Evolutionary conservation across 2,797 vertebrate genomes (phyloP).

Genomic region (Thaleichthys pacificus): DNA sequence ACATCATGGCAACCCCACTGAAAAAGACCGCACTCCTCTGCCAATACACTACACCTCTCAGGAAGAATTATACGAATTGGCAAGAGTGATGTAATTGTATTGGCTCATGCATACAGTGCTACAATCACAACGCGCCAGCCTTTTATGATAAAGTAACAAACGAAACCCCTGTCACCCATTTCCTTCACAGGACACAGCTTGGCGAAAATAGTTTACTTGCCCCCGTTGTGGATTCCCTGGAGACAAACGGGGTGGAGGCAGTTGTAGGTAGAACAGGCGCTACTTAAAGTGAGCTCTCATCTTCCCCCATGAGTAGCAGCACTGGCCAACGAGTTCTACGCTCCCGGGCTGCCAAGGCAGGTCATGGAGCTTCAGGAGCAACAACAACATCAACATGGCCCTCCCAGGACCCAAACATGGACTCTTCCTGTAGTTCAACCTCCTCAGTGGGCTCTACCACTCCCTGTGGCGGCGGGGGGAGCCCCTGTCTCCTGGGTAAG

Average conservation of each 20-base stretch:
- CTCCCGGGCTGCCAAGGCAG: slow-evolving; percentile 6
- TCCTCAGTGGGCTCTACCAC: slow-evolving; percentile 31
- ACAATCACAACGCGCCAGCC: neutral
- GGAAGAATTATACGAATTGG: too few relatives aligned
- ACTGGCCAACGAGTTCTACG: slow-evolving; percentile 58
- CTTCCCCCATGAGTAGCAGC: slow-evolving; percentile 71
- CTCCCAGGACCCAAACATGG: slow-evolving; percentile 12
- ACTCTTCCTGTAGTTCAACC: slow-evolving; percentile 11
- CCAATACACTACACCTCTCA: too few relatives aligned
- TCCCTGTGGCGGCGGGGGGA: slow-evolving; percentile 30
- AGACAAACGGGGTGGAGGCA: slow-evolving; percentile 19
- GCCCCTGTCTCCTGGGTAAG: slow-evolving; percentile 69
- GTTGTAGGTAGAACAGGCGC: slow-evolving; percentile 10
- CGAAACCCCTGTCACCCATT: neutral
- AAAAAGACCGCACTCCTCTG: too few relatives aligned
- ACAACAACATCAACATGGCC: slow-evolving; percentile 16
- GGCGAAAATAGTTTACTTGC: neutral
- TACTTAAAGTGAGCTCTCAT: neutral
- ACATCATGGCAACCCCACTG: neutral
- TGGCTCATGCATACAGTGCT: too few relatives aligned
- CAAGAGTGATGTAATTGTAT: too few relatives aligned
- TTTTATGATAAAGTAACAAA: neutral
- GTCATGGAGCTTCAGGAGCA: slow-evolving; percentile 7
- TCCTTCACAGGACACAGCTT: slow-evolving; percentile 7
- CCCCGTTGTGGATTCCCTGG: slow-evolving; percentile 31